Base-by-base conservation (phyloP, 92 coral and sea anemone genomes). In the Palythoa grandis region DNA sequence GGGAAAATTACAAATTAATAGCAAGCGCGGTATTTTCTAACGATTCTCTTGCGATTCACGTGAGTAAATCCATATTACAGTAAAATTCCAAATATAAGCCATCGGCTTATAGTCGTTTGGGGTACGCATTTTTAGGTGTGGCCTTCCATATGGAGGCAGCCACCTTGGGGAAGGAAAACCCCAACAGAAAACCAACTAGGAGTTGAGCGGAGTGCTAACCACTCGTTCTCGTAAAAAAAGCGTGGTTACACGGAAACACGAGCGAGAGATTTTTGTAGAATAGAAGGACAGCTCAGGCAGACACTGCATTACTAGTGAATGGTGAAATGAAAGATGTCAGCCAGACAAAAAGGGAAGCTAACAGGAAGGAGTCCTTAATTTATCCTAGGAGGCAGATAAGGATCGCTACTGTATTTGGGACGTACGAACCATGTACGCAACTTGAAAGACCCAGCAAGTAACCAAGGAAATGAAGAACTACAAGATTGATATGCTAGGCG, bases 151-250 rank as follows among this genome's bases (percentile, higher is more conserved):
- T 29, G 35, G 35, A 29, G 35, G 35, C 35, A 29, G 35, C 35
- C 35, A 29, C 35, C 35, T 1, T 29, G 35, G 35, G 1, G 1
- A 29, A 29, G 35, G 35, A 29, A 29, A 29, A 29, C 35, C 35
- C 35, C 35, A 29, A 1, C 35, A 29, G 1, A 29, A 29, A 29
- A 29, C 35, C 35, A 29, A 29, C 53, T 79, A 70, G 84, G 84
- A 70, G 84, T 79, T 79, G 84, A 50, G 84, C 84, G 50, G 65
- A 69, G 84, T 70, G 84, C 72, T 43, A 79, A 57, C 84, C 39
- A 78, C 70, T 52, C 69, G 52, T 29, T 23, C 84, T 53, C 71
- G 39, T n/a, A n/a, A n/a, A n/a, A n/a, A n/a, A n/a, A n/a, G n/a
- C n/a, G n/a, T n/a, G n/a, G 65, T 56, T 56, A 78, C 65, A 17